Conservation (phyloP, 2,113 vertebrate genomes). For the Etheostoma cragini region DNA sequence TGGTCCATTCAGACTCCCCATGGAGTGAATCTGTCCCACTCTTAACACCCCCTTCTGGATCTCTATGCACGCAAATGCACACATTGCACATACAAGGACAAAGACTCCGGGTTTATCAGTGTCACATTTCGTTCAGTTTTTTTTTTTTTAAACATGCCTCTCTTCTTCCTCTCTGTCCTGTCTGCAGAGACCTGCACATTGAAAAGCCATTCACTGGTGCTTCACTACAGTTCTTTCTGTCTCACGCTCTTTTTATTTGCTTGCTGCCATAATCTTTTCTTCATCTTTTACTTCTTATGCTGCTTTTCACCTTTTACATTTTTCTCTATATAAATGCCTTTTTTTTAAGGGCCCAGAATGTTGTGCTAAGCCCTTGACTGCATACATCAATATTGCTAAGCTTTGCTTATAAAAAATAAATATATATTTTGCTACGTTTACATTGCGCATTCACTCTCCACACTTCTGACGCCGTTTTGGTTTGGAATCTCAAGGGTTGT, state of each 20-base stretch:
- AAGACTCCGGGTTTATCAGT: constrained; percentile 54
- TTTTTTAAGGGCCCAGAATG: no score
- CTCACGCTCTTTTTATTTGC: constrained; percentile 9
- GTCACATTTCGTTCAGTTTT: constrained; percentile 30
- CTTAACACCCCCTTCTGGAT: constrained; percentile 14
- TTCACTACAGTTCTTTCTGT: constrained; percentile 30
- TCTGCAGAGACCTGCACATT: constrained; percentile 41
- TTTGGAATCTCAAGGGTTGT: no score
- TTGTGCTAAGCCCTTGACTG: no score
- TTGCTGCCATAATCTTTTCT: background rate
- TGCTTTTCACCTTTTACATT: background rate
- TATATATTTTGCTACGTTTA: no score
- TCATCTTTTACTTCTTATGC: background rate
- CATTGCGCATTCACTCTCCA: no score
- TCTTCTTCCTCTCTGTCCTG: background rate
- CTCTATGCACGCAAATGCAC: constrained; percentile 4
- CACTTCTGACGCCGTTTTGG: no score
- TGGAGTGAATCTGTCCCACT: constrained; percentile 55
- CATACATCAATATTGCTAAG: no score
- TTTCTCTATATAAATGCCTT: no score
- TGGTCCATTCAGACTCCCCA: constrained; percentile 65
- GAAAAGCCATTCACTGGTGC: constrained; percentile 57
- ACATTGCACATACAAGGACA: constrained; percentile 47
- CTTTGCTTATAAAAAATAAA: no score
- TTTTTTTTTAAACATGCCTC: constrained; percentile 16